Base-by-base conservation (phyloP, 1,140 invertebrate genomes). In the Stenopsyche tienmushanensis region DNA sequence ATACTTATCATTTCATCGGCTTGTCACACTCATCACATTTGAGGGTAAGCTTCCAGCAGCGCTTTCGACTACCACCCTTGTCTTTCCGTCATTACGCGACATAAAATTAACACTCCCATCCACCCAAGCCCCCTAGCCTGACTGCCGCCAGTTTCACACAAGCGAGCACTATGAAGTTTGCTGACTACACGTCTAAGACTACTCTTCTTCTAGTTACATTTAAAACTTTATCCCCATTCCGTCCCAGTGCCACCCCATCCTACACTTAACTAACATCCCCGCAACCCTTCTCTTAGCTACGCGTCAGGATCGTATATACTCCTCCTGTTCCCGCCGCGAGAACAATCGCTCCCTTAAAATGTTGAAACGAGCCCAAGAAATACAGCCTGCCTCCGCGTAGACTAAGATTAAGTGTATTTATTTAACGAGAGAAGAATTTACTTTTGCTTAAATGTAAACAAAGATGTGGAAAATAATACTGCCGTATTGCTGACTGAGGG, bases 331-430 rank as follows among this genome's bases (percentile, higher is more conserved):
- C n/a, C n/a, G 15, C 20, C 53, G 1, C 55, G 39, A 21, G 41
- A 44, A 58, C 55, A 58, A 58, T 58, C 55, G 13, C 55, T 34
- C 39, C 24, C 29, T 45, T 45, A 25, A 45, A 23, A 29, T 10
- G 3, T 1, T 17, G 29, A 57, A 57, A 57, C 53, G 34, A 57
- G 53, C 53, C 53, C 20, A 23, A 58, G 55, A 45, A 58, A 58
- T 45, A 58, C 55, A 45, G 55, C 55, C 3, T 39, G 9, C 24
- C 26, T 9, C n/a, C n/a, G 9, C 29, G 44, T 54, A 23, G 52
- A 41, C 64, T 62, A 63, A 69, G 63, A 69, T 69, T 54, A 65
- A 69, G 67, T 69, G 59, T 69, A 69, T 69, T 69, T 69, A 69
- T 69, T 65, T 58, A 62, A 65, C 58, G 59, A 69, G 63, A 57